Conservation (phyloP, 2,888 invertebrate species). For the Incurvaria masculella region DNA sequence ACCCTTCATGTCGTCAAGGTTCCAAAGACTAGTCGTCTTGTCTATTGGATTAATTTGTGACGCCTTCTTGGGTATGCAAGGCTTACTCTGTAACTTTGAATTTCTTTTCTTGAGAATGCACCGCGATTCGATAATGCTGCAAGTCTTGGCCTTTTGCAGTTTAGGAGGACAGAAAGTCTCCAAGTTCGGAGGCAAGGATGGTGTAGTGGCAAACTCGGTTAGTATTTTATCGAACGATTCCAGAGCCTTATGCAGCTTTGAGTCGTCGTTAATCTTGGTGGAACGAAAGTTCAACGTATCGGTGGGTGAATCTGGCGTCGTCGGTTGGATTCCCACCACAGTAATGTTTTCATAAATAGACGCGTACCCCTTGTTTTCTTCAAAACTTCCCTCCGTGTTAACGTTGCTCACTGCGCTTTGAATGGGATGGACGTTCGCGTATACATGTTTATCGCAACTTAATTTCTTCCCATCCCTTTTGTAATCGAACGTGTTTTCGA, state of each 20-base stretch:
- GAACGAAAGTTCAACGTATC: constrained; percentile 22
- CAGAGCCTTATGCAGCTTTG: constrained; percentile 44
- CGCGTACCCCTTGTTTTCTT: constrained; percentile 45
- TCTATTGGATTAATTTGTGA: constrained; percentile 48
- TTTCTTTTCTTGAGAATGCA: constrained; percentile 62
- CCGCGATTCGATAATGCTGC: constrained; percentile 66
- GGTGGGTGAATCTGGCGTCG: constrained; percentile 17
- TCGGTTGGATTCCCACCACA: constrained; percentile 31
- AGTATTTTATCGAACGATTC: constrained; percentile 52
- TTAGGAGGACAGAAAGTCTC: constrained; percentile 49
- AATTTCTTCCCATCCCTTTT: constrained; percentile 25
- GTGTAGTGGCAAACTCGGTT: constrained; percentile 37
- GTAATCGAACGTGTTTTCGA: constrained; percentile 30
- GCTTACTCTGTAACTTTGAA: constrained; percentile 42
- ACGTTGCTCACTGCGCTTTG: too few relatives aligned
- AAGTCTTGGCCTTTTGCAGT: constrained; percentile 67
- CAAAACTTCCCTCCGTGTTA: constrained; percentile 27
- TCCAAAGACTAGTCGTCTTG: constrained; percentile 58
- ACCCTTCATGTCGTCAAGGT: constrained; percentile 55
- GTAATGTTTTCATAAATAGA: constrained; percentile 51
- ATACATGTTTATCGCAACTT: constrained; percentile 30
- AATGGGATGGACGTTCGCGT: constrained; percentile 43
- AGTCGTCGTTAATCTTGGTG: constrained; percentile 19
- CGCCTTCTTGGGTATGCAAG: constrained; percentile 34
- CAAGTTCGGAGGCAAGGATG: constrained; percentile 27